These are phyloP conservation scores for Pyrrhia umbra DNA, from an alignment of 2,888 invertebrate genomes.

Conservation along the genomic window DNA sequence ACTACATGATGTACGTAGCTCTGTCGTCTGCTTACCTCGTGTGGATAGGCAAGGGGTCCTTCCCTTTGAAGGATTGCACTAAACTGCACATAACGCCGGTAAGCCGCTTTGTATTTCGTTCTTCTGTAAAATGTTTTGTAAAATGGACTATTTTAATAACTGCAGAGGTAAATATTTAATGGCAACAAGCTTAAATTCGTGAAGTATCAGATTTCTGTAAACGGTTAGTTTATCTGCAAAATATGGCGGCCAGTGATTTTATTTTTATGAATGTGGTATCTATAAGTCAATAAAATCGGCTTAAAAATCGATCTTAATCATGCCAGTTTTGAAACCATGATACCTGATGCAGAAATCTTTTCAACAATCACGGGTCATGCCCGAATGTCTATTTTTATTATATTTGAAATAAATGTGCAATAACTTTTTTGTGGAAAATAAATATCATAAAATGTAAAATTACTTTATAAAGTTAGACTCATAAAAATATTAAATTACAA, in stretches of 20 bases:
- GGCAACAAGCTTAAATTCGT: background rate
- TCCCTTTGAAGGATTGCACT: constrained; percentile 91
- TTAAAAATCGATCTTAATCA: no score
- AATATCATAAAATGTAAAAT: background rate
- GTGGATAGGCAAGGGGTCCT: constrained; percentile 91
- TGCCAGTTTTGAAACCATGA: no score
- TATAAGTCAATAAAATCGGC: no score
- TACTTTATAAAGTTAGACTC: background rate
- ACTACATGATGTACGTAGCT: constrained; percentile 91
- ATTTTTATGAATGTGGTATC: no score
- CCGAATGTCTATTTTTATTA: no score
- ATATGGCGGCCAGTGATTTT: no score
- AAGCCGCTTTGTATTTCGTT: constrained; percentile 57
- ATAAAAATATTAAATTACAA: background rate
- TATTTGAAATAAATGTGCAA: no score
- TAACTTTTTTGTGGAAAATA: background rate
- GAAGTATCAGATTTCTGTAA: background rate
- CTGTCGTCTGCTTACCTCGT: constrained; percentile 90
- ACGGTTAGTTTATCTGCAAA: background rate
- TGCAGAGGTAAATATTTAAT: background rate
- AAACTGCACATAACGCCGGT: constrained; percentile 90
- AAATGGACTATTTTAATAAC: constrained; percentile 36
- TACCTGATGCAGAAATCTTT: no score
- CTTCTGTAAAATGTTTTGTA: constrained; percentile 16
- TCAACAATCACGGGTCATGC: no score